Evolutionary conservation across 2,888 invertebrate species (phyloP), one percentile per base, ranked within the genome.

Genomic region (Metacarcinus magister): DNA sequence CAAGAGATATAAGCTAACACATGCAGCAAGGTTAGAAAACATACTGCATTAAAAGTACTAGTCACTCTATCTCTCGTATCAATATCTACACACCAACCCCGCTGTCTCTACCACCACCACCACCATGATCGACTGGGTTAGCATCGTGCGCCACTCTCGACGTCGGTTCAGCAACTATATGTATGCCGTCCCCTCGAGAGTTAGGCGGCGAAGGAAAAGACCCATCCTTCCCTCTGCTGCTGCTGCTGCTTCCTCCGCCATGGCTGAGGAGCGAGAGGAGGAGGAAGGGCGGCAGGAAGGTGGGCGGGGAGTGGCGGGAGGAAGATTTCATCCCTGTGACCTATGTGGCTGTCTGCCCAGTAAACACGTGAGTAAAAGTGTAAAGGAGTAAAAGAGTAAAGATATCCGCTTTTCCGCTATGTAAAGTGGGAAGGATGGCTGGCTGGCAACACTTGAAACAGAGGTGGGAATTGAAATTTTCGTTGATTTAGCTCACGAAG

Each of bases 121-220:
- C 96, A 91, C 97, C 97, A 98, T 98, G 98, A 98, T 98, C 97
- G 98, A 98, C 98, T 98, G 98, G 98, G 98, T 98, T 97, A 98
- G 98, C 97, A 98, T 98, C 97, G 98, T 98, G 97, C 98, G 98
- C 96, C 98, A 98, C 97, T 98, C 98, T 97, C 98, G 98, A 96
- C 98, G 98, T 94, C 98, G 98, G 94, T 98, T 98, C 97, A 98
- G 98, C 97, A 98, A 98, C 97, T 98, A 98, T 97, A 98, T 98
- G 97, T 98, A 98, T 97, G 98, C 98, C 10, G 98, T 98, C 96
- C 98, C 98, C 92, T 98, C 98, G 97, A 98, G 98, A 97, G 98
- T 98, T 96, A 98, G 98, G 96, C 98, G 98, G 97, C 98, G 98
- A 97, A 98, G 98, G 96, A 98, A 98, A 97, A 97, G 97, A 93